These are phyloP conservation scores for Apteryx owenii DNA, from an alignment of 2,113 vertebrate genomes.

Conservation along the genomic window DNA sequence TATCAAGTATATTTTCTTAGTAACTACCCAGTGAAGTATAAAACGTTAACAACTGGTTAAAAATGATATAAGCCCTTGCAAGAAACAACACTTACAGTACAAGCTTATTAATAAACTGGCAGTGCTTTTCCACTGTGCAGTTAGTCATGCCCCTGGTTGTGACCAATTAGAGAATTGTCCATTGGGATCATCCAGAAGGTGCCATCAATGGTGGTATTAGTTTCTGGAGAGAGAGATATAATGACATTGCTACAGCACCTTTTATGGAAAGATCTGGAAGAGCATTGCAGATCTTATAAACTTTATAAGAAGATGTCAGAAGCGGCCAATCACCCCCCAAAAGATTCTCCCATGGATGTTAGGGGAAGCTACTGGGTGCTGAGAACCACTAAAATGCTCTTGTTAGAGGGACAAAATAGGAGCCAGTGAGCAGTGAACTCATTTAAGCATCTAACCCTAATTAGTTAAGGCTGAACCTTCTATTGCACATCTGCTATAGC, in stretches of 20 bases:
- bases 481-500: neutral
- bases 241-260: neutral
- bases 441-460: neutral
- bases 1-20: neutral
- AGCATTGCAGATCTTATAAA: neutral
- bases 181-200: neutral
- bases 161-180: neutral
- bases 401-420: neutral
- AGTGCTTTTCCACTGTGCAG: neutral
- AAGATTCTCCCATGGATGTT: fast-evolving
- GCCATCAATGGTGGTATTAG: neutral
- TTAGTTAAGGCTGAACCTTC: neutral
- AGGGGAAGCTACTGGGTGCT: neutral
- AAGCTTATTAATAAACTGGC: neutral
- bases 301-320: neutral
- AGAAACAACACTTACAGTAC: neutral
- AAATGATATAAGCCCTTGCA: neutral
- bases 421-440: neutral
- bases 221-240: neutral
- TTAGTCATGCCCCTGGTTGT: neutral
- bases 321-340: neutral
- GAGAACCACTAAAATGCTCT: neutral
- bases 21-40: neutral
- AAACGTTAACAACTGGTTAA: neutral
- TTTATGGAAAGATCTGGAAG: neutral